phyloP scores from a whole-genome alignment of 2,113 vertebrate species.

The Bubo scandiacus region DNA sequence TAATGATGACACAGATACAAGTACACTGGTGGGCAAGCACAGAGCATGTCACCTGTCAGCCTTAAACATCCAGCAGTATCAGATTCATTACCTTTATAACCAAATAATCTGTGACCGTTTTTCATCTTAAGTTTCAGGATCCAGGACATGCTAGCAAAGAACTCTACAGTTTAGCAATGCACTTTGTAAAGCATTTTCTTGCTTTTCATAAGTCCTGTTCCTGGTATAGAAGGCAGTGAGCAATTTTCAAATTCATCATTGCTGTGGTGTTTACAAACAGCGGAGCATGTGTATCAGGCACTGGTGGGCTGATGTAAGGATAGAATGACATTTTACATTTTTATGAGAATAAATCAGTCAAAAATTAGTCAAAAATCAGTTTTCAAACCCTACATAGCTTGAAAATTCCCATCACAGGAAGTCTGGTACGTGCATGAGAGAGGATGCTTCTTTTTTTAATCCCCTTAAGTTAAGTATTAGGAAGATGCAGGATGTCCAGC shows the following conservation, averaged over 20 bases:
- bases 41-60: neutral
- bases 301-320: neutral
- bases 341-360: neutral
- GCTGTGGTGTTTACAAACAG: neutral
- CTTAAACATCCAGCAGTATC: neutral
- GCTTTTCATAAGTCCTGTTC: neutral
- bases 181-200: neutral
- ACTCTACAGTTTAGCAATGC: neutral
- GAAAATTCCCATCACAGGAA: neutral
- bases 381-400: neutral
- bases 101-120: neutral
- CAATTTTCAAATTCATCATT: neutral
- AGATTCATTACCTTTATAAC: neutral
- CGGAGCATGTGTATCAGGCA: fast-evolving
- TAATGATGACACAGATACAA: neutral
- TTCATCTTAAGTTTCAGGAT: neutral
- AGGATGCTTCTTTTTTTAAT: too few species aligned
- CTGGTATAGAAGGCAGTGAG: neutral
- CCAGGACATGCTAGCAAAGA: neutral
- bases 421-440: neutral
- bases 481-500: neutral
- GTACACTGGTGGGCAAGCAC: neutral
- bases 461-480: neutral
- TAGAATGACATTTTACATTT: neutral
- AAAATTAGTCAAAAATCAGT: neutral